phyloP scores from a whole-genome alignment of 2,888 invertebrate species.

The Brachyptera putata region DNA sequence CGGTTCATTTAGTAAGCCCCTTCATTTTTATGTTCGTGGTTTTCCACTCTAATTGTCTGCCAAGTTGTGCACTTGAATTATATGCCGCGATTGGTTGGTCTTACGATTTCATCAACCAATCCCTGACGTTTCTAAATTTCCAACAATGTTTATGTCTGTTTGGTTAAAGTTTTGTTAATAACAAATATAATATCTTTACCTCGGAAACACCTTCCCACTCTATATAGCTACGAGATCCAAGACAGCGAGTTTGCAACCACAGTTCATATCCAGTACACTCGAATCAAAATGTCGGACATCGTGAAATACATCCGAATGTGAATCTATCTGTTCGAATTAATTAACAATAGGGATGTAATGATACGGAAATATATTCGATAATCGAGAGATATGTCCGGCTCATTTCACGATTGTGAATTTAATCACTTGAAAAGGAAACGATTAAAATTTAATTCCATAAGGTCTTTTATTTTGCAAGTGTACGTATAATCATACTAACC shows the following conservation, averaged over 20 bases:
- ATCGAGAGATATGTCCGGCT: too few species aligned
- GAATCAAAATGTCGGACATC: not conserved
- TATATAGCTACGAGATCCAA: not conserved
- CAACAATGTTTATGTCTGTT: slow-evolving; percentile 10
- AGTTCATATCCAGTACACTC: slow-evolving; percentile 1
- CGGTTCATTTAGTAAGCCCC: too few species aligned
- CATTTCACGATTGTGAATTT: too few species aligned
- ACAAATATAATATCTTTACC: slow-evolving; percentile 7
- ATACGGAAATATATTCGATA: too few species aligned
- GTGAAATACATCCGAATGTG: too few species aligned
- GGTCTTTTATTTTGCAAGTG: slow-evolving; percentile 8
- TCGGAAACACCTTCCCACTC: not conserved
- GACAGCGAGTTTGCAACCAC: not conserved
- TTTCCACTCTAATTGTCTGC: too few species aligned
- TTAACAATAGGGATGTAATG: too few species aligned
- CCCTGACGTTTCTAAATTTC: not conserved
- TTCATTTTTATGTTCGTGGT: too few species aligned
- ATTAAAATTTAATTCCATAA: too few species aligned
- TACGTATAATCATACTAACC: slow-evolving; percentile 18
- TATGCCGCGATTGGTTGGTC: slow-evolving; percentile 10
- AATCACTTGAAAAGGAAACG: too few species aligned
- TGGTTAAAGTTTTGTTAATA: slow-evolving; percentile 10
- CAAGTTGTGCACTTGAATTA: too few species aligned
- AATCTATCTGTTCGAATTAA: too few species aligned
- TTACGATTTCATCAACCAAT: slow-evolving; percentile 8